Base-by-base conservation (phyloP, 2,797 vertebrate species). In the Manis crassicaudata region DNA sequence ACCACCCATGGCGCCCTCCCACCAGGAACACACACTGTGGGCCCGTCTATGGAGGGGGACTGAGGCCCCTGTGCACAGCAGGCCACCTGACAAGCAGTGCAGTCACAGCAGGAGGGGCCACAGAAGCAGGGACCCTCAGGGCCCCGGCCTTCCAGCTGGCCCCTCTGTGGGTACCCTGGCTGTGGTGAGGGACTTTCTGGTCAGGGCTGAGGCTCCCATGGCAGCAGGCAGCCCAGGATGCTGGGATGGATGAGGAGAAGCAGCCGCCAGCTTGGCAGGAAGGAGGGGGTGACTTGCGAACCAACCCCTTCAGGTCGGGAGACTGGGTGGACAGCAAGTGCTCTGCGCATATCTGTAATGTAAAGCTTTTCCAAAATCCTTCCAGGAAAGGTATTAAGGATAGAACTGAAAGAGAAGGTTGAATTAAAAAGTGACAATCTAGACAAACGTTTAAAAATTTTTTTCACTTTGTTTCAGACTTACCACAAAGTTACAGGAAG, bases 261-360 rank as follows among this genome's bases (percentile, higher is more conserved):
- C 35, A 68, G 8, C 18, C 0, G 0, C 68, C 14, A 1, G 11
- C 2, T 21, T 54, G 14, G 5, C 18, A 16, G 6, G 32, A 29
- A 43, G 37, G 67, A 10, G 14, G 23, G 11, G 14, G 11, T 12
- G 32, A n/a, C 17, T 32, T 37, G 29, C 6, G 10, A 68, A 56
- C 46, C 46, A 6, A 14, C 5, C 18, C 13, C 35, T 12, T 29
- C 8, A 25, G 63, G 18, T 62, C 68, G 43, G 43, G 25, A 76
- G 21, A 25, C 50, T 18, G 0, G 16, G 21, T 43, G 20, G 21
- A 77, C 6, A 0, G 9, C 13, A 23, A 32, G 56, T 20, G 2
- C 37, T 60, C 54, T 16, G 4, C 29, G 9, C 27, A 11, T 23
- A 21, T 35, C 0, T 12, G 13, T 13, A 23, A 16, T 20, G 4